Percentiles rank a stretch among this genome's conserved stretches.
Evolutionary conservation across 1,140 invertebrate genomes (phyloP).

Genomic region (Brachionus koreanus): DNA sequence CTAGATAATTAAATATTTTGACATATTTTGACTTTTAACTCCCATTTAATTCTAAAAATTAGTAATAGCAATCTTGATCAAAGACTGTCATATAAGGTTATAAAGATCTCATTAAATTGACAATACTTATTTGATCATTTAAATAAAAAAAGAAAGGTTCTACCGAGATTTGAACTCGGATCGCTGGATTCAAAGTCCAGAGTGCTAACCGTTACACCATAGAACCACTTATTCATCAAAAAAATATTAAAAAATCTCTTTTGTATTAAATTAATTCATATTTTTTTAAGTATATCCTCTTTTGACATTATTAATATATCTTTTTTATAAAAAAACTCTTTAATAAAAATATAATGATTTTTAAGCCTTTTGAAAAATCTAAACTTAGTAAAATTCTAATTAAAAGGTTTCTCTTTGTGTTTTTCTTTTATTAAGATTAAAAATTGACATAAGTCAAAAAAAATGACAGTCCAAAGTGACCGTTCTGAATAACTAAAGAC

Average conservation of each 20-base stretch:
- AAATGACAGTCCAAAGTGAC: not conserved
- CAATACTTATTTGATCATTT: not conserved
- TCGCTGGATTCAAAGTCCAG: slow-evolving; percentile 32
- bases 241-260: not conserved
- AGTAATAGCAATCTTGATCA: too few relatives aligned
- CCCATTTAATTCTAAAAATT: too few relatives aligned
- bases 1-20: too few relatives aligned
- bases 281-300: too few relatives aligned
- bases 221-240: not conserved
- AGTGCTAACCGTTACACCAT: slow-evolving; percentile 39
- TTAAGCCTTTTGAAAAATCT: not conserved
- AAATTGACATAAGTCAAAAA: not conserved
- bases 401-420: not conserved
- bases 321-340: too few relatives aligned
- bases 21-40: too few relatives aligned
- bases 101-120: too few relatives aligned
- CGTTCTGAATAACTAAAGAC: not conserved
- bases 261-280: not conserved
- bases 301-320: too few relatives aligned
- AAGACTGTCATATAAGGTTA: too few relatives aligned
- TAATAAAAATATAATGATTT: not conserved
- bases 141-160: slow-evolving; percentile 4
- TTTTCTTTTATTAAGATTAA: not conserved
- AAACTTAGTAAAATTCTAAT: too few relatives aligned
- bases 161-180: slow-evolving; percentile 38